Evolutionary conservation across 2,113 vertebrate species (phyloP).

Genomic region (Pangasianodon hypophthalmus): DNA sequence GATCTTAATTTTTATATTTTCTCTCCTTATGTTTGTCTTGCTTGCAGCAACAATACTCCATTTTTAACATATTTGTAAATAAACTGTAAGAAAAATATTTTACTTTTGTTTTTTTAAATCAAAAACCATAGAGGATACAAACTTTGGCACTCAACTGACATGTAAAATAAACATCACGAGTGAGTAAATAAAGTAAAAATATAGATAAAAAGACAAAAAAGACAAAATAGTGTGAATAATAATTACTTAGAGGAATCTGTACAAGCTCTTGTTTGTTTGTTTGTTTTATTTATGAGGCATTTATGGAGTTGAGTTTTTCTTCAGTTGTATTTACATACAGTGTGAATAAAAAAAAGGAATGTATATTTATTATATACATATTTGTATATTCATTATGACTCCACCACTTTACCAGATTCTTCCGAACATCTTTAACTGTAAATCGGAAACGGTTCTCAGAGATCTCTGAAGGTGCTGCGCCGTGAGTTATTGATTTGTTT

Average conservation of each 20-base stretch:
- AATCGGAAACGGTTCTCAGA: neutral
- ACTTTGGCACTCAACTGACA: neutral
- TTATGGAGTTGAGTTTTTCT: neutral
- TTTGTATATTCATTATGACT: neutral
- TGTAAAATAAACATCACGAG: neutral
- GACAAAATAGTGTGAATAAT: neutral
- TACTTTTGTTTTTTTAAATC: neutral
- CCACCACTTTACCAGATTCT: neutral
- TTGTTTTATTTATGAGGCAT: neutral
- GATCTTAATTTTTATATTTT: neutral
- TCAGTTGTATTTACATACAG: neutral
- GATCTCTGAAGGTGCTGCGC: too few relatives aligned
- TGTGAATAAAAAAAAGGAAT: neutral
- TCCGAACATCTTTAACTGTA: neutral
- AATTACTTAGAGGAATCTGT: neutral
- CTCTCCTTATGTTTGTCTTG: neutral
- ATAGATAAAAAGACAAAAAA: neutral
- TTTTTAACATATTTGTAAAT: neutral
- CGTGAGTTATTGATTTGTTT: slow-evolving; percentile 1
- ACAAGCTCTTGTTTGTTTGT: neutral
- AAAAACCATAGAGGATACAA: neutral
- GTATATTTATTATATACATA: too few relatives aligned
- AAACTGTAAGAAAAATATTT: neutral
- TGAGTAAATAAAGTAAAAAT: neutral
- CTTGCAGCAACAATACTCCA: neutral